These are phyloP conservation scores for Bombus sibiricus DNA, from an alignment of 1,140 invertebrate genomes.

Conservation along the genomic window DNA sequence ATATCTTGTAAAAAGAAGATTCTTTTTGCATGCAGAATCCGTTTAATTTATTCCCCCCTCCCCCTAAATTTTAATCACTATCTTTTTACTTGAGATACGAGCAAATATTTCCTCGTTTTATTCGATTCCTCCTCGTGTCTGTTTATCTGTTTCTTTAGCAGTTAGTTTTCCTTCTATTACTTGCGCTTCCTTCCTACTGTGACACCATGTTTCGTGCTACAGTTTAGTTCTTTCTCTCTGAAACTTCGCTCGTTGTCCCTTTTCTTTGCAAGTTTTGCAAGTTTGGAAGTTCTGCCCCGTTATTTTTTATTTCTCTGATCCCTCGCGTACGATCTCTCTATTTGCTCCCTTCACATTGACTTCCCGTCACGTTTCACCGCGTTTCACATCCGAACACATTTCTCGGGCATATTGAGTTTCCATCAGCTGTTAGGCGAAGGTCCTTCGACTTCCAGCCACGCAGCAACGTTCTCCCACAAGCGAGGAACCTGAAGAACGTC, in stretches of 20 bases:
- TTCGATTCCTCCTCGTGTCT: background rate
- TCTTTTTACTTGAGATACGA: no score
- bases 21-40: no score
- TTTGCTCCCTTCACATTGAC: slow-evolving; percentile 4
- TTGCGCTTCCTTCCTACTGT: background rate
- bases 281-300: no score
- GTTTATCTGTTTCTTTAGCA: background rate
- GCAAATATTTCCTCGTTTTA: background rate
- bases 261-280: background rate
- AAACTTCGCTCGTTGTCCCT: background rate
- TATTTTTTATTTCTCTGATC: background rate
- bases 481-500: background rate
- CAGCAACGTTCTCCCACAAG: background rate
- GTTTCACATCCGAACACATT: slow-evolving; percentile 24
- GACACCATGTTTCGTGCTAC: background rate
- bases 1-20: background rate
- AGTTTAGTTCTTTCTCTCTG: background rate
- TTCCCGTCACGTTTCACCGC: slow-evolving; percentile 34
- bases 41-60: no score
- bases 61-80: no score
- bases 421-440: slow-evolving; percentile 33
- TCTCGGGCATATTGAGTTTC: slow-evolving; percentile 50
- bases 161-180: no score
- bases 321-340: background rate
- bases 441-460: slow-evolving; percentile 7